Evolutionary conservation across 2,113 vertebrate genomes (phyloP), one percentile per base, ranked within the genome.

Genomic region (Phrynocephalus versicolor): DNA sequence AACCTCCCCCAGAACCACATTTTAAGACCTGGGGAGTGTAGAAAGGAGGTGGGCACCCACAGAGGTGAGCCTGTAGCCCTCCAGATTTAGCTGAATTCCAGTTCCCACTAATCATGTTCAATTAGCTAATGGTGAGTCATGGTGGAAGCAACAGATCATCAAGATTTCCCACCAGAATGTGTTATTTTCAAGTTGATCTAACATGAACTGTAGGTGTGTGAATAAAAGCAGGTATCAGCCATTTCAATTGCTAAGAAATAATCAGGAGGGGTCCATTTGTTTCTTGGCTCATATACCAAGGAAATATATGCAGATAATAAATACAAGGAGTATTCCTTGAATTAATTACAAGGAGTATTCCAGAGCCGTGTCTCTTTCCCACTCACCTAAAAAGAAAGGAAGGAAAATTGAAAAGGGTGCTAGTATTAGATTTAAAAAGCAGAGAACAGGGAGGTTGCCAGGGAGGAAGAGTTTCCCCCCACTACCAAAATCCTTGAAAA

Each of bases 161-260:
- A 67, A 65, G 64, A 25, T 65, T 65, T 27, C 25, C 27, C 25
- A 27, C 19, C 16, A n/a, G 41, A 35, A 85, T 58, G 30, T 33
- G 62, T 79, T 19, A 80, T 64, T 80, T 64, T 73, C 57, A 65
- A 10, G 62, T 69, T 79, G 62, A 45, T 8, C 30, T 80, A 77
- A 73, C 77, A 55, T 72, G 67, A 73, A 65, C n/a, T 73, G 41
- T 73, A 35, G 69, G 58, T 37, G 39, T 73, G 39, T 27, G 73
- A 74, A 74, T 64, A 80, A 51, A n/a, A 80, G 39, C 76, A 85
- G 57, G 60, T 72, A 79, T 18, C 57, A 37, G 41, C 60, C 72
- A 76, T 51, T 79, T 81, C n/a, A 21, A 13, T 55, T 86, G 39
- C 70, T 58, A 55, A 74, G 16, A 73, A 80, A 35, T 78, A 78